Conservation (phyloP, 2,797 vertebrate species). For the Decapterus maruadsi region DNA sequence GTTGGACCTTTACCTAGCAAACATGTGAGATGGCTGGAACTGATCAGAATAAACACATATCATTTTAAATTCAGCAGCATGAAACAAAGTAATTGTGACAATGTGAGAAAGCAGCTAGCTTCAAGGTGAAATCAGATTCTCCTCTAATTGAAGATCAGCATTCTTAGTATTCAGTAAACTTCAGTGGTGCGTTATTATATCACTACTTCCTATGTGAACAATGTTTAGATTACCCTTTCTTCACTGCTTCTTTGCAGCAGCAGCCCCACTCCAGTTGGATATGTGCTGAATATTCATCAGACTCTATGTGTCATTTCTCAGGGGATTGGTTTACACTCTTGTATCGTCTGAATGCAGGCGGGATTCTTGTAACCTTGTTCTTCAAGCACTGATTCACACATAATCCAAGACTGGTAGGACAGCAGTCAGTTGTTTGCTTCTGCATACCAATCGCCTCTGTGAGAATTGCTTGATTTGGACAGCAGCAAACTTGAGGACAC, state of each 20-base stretch:
- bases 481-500: conserved; percentile 30
- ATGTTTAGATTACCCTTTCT: conserved; percentile 38
- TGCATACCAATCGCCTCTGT: conserved; percentile 59
- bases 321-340: conserved; percentile 57
- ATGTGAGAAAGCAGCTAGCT: conserved; percentile 14
- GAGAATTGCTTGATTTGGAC: conserved; percentile 55
- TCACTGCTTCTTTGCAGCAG: conserved; percentile 47
- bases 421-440: conserved; percentile 44
- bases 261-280: conserved; percentile 34
- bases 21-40: too few relatives aligned
- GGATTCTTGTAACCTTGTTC: conserved; percentile 65
- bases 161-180: conserved; percentile 15
- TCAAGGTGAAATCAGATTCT: conserved; percentile 16
- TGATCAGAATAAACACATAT: too few relatives aligned
- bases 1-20: too few relatives aligned
- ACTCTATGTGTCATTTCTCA: conserved; percentile 64
- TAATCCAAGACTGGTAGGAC: conserved; percentile 65
- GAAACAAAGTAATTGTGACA: conserved; percentile 3
- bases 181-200: conserved; percentile 31
- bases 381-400: conserved; percentile 66
- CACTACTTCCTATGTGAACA: conserved; percentile 30
- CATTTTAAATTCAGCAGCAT: not conserved
- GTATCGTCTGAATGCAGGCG: conserved; percentile 71
- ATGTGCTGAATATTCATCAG: conserved; percentile 74
- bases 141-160: conserved; percentile 2